Base-by-base conservation (phyloP, 2,113 vertebrate species). In the Thalassarche chlororhynchos region DNA sequence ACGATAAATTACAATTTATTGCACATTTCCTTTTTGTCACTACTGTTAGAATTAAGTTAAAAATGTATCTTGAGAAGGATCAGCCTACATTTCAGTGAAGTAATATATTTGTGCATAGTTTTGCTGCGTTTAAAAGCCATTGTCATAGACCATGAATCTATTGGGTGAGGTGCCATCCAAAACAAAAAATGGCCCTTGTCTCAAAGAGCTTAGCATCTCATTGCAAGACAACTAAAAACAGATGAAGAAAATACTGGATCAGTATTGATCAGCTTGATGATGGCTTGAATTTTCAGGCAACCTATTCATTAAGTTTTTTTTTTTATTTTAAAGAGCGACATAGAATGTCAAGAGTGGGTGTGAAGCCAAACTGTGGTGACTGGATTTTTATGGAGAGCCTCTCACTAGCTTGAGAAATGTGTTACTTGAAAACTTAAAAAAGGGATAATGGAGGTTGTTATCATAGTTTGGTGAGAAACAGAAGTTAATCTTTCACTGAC, bases 341-440 rank as follows among this genome's bases (percentile, higher is more conserved):
- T 87, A 93, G 77, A 89, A 94, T 83, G 87, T 94, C 84, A 94
- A 25, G 93, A 94, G 82, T 91, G 74, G 84, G 87, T 91, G 81
- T 93, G 84, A 96, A 95, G 78, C 84, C 87, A 93, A 94, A 96
- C 65, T 91, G 80, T 89, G 78, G 84, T 95, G 74, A 85, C 78
- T 95, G 87, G 75, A 82, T 82, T 95, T 95, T 85, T 94, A 32
- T 64, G 78, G 87, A 94, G 87, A 90, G 36, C 93, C 87, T 94
- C 87, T 95, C 9, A 4, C 55, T 91, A 78, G 47, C 64, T 95
- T 75, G 69, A 89, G 84, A 87, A 94, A 91, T 84, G 76, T 89
- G 84, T 95, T 94, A 91, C 89, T 95, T 96, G 78, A 76, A 82
- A 91, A 82, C 87, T 91, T 83, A 47, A 78, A 92, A 91, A 85